Evolutionary conservation across 2,113 vertebrate genomes (phyloP).

Genomic region (Stigmatopora argus): DNA sequence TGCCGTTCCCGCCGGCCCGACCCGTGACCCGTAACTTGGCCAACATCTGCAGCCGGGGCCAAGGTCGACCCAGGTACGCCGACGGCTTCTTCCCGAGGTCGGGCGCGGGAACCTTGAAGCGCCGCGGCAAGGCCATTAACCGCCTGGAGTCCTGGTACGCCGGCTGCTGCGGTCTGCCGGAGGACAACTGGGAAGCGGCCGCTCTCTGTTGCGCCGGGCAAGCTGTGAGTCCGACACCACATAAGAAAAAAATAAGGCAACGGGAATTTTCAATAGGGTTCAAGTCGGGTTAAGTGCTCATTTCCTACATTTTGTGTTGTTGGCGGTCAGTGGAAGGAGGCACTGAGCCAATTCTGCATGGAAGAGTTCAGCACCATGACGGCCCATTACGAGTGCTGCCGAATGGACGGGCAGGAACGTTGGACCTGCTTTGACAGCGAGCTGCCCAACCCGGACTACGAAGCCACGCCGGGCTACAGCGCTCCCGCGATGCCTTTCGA

Average conservation of each 20-base stretch:
- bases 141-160: constrained; percentile 58
- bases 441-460: constrained; percentile 51
- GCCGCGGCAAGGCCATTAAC: constrained; percentile 69
- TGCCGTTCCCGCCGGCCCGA: constrained; percentile 72
- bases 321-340: constrained; percentile 54
- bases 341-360: constrained; percentile 54
- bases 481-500: constrained; percentile 5
- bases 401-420: neutral
- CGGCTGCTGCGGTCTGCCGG: constrained; percentile 58
- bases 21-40: constrained; percentile 59
- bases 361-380: constrained; percentile 56
- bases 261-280: neutral
- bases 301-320: neutral
- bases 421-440: constrained; percentile 54
- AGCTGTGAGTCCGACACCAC: constrained; percentile 61
- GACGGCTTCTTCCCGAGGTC: constrained; percentile 61
- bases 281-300: neutral
- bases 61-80: constrained; percentile 54
- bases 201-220: constrained; percentile 64
- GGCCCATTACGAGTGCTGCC: constrained; percentile 46
- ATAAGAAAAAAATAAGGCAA: neutral
- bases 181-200: neutral
- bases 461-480: constrained; percentile 23
- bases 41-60: constrained; percentile 58
- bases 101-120: constrained; percentile 61